phyloP scores from a whole-genome alignment of 2,888 invertebrate species.

The Apoda limacodes region DNA sequence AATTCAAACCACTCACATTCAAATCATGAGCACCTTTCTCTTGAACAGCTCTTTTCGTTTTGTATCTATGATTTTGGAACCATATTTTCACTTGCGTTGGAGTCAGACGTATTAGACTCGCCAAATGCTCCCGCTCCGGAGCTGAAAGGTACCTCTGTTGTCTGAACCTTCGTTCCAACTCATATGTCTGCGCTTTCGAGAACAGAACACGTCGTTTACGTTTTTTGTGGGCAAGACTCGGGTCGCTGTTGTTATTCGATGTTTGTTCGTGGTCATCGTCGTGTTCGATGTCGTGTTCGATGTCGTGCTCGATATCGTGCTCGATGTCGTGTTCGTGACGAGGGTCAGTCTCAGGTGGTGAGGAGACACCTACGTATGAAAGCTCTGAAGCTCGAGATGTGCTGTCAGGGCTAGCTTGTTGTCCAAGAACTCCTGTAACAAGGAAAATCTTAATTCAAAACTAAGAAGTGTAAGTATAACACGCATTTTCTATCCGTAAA shows the following conservation, averaged over 20 bases:
- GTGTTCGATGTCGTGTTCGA: constrained; percentile 71
- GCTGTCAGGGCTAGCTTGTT: constrained; percentile 86
- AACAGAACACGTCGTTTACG: constrained; percentile 96
- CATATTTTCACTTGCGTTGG: constrained; percentile 99
- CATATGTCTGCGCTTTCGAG: constrained; percentile 97
- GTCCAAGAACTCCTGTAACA: constrained; percentile 66
- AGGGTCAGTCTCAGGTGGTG: constrained; percentile 42
- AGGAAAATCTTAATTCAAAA: no score
- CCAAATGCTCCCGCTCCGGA: constrained; percentile 96
- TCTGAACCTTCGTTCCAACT: constrained; percentile 92
- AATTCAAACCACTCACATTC: constrained; percentile 76
- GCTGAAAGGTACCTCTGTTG: constrained; percentile 98
- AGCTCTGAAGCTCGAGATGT: constrained; percentile 88
- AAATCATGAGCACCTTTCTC: constrained; percentile 86
- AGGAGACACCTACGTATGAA: constrained; percentile 63
- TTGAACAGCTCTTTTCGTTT: constrained; percentile 97
- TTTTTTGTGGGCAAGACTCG: constrained; percentile 79
- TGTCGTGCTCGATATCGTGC: constrained; percentile 47
- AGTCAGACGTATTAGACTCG: constrained; percentile 92
- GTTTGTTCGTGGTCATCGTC: constrained; percentile 63
- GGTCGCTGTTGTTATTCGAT: constrained; percentile 41
- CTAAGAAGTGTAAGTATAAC: no score
- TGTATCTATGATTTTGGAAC: constrained; percentile 99
- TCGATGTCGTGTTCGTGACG: constrained; percentile 44
- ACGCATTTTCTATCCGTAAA: no score